Base-by-base conservation (phyloP, 2,797 vertebrate species). In the Gymnothorax reevesii region DNA sequence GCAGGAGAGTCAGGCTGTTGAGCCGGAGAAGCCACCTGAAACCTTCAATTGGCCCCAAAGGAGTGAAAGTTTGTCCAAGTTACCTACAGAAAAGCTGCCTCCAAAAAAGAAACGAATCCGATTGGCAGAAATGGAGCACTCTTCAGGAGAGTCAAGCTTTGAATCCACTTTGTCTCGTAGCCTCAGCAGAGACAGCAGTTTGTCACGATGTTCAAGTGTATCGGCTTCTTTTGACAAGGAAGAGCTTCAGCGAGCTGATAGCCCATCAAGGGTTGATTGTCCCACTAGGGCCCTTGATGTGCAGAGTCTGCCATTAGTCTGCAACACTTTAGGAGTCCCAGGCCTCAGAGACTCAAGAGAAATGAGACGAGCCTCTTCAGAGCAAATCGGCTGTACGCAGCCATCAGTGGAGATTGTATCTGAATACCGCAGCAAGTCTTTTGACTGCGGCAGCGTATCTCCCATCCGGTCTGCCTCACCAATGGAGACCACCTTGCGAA, bases 71-170 rank as follows among this genome's bases (percentile, higher is more conserved):
- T 92, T 99, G 89, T 99, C 99, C 3, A 99, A 98, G 92, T 86
- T 99, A 87, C 99, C 99, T 0, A 97, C 98, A 0, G 99, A 99
- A 93, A 99, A 99, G 89, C 96, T 99, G 84, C 99, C 99, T 0
- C 99, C 99, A 0, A 99, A 99, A 93, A 99, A 99, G 96, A 99
- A 99, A 86, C 96, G 99, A 86, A 99, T 99, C 84, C 96, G 98
- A 52, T 94, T 99, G 83, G 98, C 98, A 22, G 98, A 99, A 92
- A 98, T 99, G 90, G 98, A 99, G 57, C 97, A 98, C 25, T 99
- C 99, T 0, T 99, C 99, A 0, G 97, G 96, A 0, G 99, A 99
- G 75, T 99, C 99, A 0, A 99, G 99, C 25, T 90, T 98, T 87
- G 98, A 99, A 87, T 99, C 99, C 49, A 97, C 96, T 0, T 94